Evolutionary conservation across 2,888 invertebrate genomes (phyloP).

Genomic region (Chironomus riparius): DNA sequence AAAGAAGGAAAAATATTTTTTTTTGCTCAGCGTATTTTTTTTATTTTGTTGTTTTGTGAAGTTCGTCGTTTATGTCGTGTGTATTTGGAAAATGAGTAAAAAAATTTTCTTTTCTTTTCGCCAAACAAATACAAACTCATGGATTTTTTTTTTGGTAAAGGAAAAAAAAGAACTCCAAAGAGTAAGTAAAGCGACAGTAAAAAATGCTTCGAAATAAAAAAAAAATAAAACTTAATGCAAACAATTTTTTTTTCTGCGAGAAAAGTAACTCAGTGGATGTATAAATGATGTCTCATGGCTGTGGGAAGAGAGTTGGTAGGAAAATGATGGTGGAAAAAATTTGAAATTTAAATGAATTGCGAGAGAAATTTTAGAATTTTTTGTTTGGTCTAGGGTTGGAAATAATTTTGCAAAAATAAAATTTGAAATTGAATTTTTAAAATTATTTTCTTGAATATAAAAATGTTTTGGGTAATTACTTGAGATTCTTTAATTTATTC

Average conservation of each 20-base stretch:
- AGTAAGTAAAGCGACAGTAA: background rate
- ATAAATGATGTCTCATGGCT: background rate
- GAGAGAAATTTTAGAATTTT: too few relatives aligned
- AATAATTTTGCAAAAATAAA: too few relatives aligned
- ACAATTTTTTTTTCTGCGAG: background rate
- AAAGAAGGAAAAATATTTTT: background rate
- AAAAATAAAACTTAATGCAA: slow-evolving; percentile 7
- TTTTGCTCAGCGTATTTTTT: slow-evolving; percentile 1
- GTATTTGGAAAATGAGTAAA: slow-evolving; percentile 22
- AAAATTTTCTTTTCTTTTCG: background rate
- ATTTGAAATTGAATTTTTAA: too few relatives aligned
- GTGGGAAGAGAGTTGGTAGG: background rate
- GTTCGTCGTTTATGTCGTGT: slow-evolving; percentile 2
- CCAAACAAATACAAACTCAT: background rate
- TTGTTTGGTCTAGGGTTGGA: too few relatives aligned
- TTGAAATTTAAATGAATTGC: too few relatives aligned
- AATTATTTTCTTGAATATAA: too few relatives aligned
- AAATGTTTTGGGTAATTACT: too few relatives aligned
- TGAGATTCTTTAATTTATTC: too few relatives aligned
- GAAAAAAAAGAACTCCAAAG: background rate
- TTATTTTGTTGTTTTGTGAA: background rate
- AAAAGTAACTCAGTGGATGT: background rate
- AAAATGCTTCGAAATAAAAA: background rate
- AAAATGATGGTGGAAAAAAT: too few relatives aligned
- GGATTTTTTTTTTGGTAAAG: background rate